phyloP scores from a whole-genome alignment of 30 jellyfish, hydroid and myxozoan genomes.

The Hydractinia echinata region DNA sequence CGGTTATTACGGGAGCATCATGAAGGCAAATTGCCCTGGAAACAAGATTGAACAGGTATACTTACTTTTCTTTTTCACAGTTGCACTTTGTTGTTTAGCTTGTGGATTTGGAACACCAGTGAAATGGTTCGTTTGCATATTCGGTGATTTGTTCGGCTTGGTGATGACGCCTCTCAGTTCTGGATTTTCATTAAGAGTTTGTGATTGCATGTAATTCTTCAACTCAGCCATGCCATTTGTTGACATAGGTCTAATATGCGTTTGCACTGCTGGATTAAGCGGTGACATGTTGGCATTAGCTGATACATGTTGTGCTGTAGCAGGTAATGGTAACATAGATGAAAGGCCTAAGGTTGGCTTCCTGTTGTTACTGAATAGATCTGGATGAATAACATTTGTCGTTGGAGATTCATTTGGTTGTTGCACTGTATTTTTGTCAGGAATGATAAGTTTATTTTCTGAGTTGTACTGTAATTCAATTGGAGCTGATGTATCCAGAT shows the following conservation, averaged over 20 bases:
- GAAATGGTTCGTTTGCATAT: too few species aligned
- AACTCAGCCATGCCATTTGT: constrained; percentile 19
- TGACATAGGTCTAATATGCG: constrained; percentile 13
- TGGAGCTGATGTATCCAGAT: background rate
- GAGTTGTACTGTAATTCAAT: constrained; percentile 3
- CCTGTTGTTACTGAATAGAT: too few species aligned
- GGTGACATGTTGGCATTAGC: background rate
- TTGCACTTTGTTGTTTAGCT: too few species aligned
- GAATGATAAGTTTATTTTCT: constrained; percentile 4
- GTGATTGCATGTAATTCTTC: constrained; percentile 30
- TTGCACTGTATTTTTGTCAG: background rate
- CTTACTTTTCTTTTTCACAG: too few species aligned
- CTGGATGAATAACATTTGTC: background rate
- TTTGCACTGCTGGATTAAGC: constrained; percentile 24
- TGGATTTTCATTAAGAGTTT: constrained; percentile 5
- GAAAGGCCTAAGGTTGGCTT: background rate
- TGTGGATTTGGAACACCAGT: too few species aligned
- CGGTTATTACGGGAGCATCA: too few species aligned
- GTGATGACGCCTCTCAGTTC: background rate
- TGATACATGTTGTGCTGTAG: background rate
- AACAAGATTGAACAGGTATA: too few species aligned
- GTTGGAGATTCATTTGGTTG: background rate
- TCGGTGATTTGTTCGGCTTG: background rate
- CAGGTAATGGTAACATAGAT: background rate
- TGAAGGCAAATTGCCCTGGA: too few species aligned